Conservation (phyloP, 2,888 invertebrate species). For the Phoronis australis region DNA sequence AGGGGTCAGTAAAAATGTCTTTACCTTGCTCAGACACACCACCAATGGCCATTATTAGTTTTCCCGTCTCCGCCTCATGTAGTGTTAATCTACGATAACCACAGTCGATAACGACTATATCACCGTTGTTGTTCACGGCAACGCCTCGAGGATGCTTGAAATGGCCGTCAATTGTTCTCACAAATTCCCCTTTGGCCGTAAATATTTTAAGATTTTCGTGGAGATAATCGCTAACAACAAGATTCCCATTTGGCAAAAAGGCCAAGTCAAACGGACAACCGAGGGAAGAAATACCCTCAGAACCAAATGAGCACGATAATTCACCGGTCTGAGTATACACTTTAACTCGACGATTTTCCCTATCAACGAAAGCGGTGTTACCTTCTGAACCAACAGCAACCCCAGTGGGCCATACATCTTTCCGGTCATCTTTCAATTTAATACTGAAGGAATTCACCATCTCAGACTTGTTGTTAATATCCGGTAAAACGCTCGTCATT, state of each 20-base stretch:
- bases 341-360: conserved; percentile 42
- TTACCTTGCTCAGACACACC: conserved; percentile 19
- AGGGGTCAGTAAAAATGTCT: conserved; percentile 37
- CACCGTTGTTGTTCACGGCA: conserved; percentile 25
- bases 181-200: conserved; percentile 22
- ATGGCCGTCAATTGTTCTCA: conserved; percentile 23
- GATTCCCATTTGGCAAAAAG: conserved; percentile 28
- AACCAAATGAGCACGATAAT: conserved; percentile 24
- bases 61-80: conserved; percentile 27
- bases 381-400: conserved; percentile 24
- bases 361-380: conserved; percentile 34
- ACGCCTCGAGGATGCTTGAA: conserved; percentile 43
- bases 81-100: conserved; percentile 29
- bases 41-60: conserved; percentile 23
- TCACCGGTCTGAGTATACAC: conserved; percentile 27
- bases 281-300: conserved; percentile 24
- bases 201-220: conserved; percentile 37
- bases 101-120: conserved; percentile 43
- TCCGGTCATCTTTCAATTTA: conserved; percentile 22
- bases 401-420: conserved; percentile 44
- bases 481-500: conserved; percentile 24
- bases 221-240: conserved; percentile 42
- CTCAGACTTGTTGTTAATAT: conserved; percentile 18
- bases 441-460: conserved; percentile 24
- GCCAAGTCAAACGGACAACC: conserved; percentile 41